These are phyloP conservation scores for Nerophis ophidion DNA, from an alignment of 2,113 vertebrate species.

Conservation along the genomic window DNA sequence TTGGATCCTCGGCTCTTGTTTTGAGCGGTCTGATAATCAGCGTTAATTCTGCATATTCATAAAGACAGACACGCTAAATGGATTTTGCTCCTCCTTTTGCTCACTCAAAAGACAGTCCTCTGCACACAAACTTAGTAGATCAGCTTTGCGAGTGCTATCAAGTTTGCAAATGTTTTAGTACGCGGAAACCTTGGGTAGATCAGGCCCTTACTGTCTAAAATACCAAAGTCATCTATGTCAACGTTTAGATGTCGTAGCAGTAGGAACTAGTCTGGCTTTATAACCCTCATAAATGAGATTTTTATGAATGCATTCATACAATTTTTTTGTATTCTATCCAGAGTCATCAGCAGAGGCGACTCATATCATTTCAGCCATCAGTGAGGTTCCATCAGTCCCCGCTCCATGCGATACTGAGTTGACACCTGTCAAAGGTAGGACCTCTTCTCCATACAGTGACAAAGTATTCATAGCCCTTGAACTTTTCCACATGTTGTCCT, in stretches of 20 bases:
- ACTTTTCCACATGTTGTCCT: too few species aligned
- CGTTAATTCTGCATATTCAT: too few species aligned
- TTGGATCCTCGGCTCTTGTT: too few species aligned
- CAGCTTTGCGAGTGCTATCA: too few species aligned
- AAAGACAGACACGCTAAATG: too few species aligned
- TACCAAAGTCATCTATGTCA: not conserved
- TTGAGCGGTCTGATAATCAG: too few species aligned
- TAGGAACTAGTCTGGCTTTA: not conserved
- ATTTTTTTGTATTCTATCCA: conserved; percentile 54
- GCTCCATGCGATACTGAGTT: conserved; percentile 73
- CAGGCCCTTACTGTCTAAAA: not conserved
- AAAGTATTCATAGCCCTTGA: too few species aligned
- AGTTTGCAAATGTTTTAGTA: too few species aligned
- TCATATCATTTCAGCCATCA: conserved; percentile 90
- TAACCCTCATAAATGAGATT: not conserved
- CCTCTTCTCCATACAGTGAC: not conserved
- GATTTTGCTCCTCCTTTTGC: too few species aligned
- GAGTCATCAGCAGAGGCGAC: conserved; percentile 81
- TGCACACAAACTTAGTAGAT: too few species aligned
- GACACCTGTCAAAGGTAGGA: conserved; percentile 46
- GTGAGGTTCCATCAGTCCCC: conserved; percentile 81
- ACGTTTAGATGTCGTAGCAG: not conserved
- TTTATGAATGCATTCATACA: not conserved
- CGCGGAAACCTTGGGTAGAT: too few species aligned
- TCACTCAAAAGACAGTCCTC: too few species aligned